These are phyloP conservation scores for Elachura formosa DNA, from an alignment of 2,113 vertebrate genomes.

Conservation along the genomic window DNA sequence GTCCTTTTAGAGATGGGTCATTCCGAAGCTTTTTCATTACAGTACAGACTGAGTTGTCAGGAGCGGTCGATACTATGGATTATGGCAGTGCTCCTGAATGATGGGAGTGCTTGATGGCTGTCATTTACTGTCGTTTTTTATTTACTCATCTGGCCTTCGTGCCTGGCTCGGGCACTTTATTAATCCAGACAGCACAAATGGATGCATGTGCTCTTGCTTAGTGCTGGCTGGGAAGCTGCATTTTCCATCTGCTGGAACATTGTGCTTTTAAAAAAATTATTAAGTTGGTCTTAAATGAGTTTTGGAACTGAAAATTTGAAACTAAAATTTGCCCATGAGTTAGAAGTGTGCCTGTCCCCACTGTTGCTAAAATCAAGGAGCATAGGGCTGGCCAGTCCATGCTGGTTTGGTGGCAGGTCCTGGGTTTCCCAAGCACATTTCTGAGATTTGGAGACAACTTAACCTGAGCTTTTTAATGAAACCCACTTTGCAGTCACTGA, in stretches of 20 bases:
- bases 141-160: constrained; percentile 55
- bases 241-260: background rate
- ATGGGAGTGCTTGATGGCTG: constrained; percentile 57
- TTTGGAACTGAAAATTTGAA: background rate
- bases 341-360: background rate
- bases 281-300: background rate
- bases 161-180: constrained; percentile 32
- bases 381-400: rapidly evolving
- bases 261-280: background rate
- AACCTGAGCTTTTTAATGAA: background rate
- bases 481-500: background rate
- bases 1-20: background rate
- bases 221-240: background rate
- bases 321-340: background rate
- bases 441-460: background rate
- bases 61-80: constrained; percentile 32
- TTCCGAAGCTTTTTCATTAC: constrained; percentile 21
- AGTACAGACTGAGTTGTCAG: constrained; percentile 26
- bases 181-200: constrained; percentile 44
- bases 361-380: background rate
- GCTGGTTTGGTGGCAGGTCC: background rate
- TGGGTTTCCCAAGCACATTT: background rate
- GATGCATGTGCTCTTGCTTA: background rate
- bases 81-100: background rate
- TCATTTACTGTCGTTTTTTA: constrained; percentile 54